A percentile compares a stretch with the other conserved stretches of the same genome.
Conservation (phyloP, 2,888 invertebrate genomes). For the Anoplius nigerrimus region DNA sequence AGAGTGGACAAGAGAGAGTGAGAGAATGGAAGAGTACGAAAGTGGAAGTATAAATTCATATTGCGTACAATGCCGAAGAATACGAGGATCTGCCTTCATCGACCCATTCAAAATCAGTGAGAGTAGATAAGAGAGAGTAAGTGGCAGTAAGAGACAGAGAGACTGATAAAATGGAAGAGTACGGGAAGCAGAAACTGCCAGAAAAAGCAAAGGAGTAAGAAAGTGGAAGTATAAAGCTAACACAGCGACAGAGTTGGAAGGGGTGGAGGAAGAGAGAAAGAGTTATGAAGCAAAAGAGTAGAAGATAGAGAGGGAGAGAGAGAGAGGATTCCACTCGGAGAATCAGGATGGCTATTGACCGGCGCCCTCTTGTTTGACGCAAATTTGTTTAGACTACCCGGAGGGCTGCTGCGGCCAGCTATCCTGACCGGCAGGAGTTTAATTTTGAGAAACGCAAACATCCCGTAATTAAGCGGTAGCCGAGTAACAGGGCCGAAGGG, state of each 20-base stretch:
- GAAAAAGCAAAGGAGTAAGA: no score
- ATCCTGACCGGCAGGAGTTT: constrained; percentile 56
- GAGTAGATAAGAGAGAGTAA: no score
- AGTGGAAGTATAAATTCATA: no score
- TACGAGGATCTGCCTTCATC: no score
- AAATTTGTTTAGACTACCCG: constrained; percentile 61
- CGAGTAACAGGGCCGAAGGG: constrained; percentile 53
- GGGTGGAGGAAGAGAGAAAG: constrained; percentile 1
- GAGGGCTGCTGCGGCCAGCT: constrained; percentile 45
- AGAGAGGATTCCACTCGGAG: constrained; percentile 4
- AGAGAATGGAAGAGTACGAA: no score
- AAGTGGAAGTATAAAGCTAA: no score
- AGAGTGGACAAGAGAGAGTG: no score
- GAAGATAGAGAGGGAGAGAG: not conserved
- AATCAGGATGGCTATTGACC: constrained; percentile 48
- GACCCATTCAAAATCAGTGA: no score
- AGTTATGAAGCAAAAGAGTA: constrained; percentile 13
- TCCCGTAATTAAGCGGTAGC: constrained; percentile 62
- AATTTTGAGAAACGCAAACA: constrained; percentile 69
- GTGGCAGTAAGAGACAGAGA: no score
- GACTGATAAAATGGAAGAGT: not conserved
- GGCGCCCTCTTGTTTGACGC: constrained; percentile 45
- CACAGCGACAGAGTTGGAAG: no score
- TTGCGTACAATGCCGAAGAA: no score
- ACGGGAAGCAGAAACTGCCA: no score